These are phyloP conservation scores for Drosophila neotestacea DNA, from an alignment of 2,888 invertebrate species.

Conservation along the genomic window DNA sequence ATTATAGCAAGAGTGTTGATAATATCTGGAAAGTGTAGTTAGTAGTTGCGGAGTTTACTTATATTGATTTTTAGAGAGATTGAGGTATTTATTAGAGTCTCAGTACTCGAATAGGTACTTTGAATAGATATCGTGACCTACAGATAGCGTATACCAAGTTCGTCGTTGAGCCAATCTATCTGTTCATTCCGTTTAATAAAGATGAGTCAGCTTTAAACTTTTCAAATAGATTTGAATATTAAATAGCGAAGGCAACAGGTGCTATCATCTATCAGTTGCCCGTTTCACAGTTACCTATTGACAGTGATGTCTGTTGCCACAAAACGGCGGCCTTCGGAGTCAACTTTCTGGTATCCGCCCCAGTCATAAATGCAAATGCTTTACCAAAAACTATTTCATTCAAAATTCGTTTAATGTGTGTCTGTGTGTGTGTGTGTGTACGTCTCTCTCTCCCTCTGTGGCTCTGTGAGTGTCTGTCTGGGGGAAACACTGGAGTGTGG, in stretches of 20 bases:
- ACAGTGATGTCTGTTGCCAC: constrained; percentile 30
- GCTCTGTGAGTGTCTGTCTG: constrained; percentile 4
- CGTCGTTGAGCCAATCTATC: background rate
- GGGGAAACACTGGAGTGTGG: constrained; percentile 6
- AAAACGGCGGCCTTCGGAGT: constrained; percentile 31
- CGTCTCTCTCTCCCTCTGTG: background rate
- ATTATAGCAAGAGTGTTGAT: background rate
- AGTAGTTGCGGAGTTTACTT: too few species aligned
- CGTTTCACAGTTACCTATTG: constrained; percentile 30
- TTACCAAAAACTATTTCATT: constrained; percentile 69
- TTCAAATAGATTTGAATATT: constrained; percentile 36
- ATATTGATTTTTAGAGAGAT: too few species aligned
- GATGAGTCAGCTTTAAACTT: constrained; percentile 45
- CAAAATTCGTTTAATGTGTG: constrained; percentile 50
- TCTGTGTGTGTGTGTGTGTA: constrained; percentile 6
- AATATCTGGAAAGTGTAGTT: too few species aligned
- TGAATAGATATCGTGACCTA: background rate
- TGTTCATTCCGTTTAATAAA: constrained; percentile 16
- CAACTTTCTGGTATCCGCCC: constrained; percentile 31
- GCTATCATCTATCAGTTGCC: constrained; percentile 59
- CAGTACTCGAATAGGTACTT: background rate
- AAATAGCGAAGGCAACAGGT: constrained; percentile 65
- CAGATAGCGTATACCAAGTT: constrained; percentile 25
- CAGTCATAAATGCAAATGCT: constrained; percentile 72
- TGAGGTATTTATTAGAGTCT: background rate